Percentiles rank a stretch among this genome's conserved stretches.
Evolutionary conservation across 37 sponge, comb jelly and placozoan species (phyloP).

Genomic region (Spongia lamella): DNA sequence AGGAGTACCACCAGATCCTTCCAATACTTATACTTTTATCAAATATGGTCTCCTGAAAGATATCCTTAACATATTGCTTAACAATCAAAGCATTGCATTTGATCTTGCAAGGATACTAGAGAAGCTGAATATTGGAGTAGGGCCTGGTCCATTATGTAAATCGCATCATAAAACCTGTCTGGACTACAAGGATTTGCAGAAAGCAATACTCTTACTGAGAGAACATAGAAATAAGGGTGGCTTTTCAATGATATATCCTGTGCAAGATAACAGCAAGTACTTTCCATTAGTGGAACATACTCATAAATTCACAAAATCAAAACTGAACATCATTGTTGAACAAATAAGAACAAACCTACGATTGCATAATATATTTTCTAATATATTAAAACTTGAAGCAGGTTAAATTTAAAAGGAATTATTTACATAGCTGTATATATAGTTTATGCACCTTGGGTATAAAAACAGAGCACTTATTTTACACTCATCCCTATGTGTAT

Average conservation of each 20-base stretch:
- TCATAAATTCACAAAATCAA: constrained; percentile 21
- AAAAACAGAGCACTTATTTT: no score
- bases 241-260: constrained; percentile 66
- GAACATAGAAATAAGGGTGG: constrained; percentile 64
- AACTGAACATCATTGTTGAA: neutral
- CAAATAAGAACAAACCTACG: no score
- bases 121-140: constrained; percentile 55
- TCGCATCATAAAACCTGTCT: constrained; percentile 44
- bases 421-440: no score
- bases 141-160: constrained; percentile 57
- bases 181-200: constrained; percentile 47
- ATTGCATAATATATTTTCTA: no score
- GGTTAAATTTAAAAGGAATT: no score
- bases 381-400: no score
- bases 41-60: constrained; percentile 78
- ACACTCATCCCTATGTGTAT: no score
- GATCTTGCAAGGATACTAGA: constrained; percentile 22
- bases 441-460: no score
- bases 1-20: constrained; percentile 70
- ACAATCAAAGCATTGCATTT: constrained; percentile 15
- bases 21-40: constrained; percentile 72
- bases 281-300: constrained; percentile 41
- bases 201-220: constrained; percentile 45
- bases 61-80: constrained; percentile 67
- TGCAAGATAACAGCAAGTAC: constrained; percentile 46